Evolutionary conservation across 2,113 vertebrate species (phyloP).

Genomic region (Genyomyrus donnyi): DNA sequence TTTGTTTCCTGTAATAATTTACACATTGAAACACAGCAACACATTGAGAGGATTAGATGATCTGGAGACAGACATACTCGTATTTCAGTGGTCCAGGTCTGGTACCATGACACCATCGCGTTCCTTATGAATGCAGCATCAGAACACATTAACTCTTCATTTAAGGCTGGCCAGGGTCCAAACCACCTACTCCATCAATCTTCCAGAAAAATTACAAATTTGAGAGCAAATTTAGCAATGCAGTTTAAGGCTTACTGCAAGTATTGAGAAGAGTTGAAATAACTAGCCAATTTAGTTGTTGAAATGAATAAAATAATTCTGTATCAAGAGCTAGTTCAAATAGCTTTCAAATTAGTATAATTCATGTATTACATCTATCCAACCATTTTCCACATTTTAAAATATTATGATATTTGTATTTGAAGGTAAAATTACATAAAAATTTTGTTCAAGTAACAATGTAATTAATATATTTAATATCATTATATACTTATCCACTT

Average conservation of each 20-base stretch:
- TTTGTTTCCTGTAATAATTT: not conserved
- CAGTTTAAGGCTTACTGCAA: slow-evolving; percentile 64
- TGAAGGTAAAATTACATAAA: not conserved
- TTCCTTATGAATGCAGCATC: slow-evolving; percentile 51
- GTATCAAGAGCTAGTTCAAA: slow-evolving; percentile 17
- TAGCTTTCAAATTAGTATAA: slow-evolving; percentile 15
- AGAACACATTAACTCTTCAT: slow-evolving; percentile 61
- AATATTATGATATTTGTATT: not conserved
- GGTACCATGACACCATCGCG: slow-evolving; percentile 44
- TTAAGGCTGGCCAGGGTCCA: slow-evolving; percentile 59
- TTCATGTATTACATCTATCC: not conserved
- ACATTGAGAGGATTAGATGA: slow-evolving; percentile 35
- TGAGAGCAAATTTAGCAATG: slow-evolving; percentile 67
- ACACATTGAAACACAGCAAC: not conserved
- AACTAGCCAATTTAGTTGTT: slow-evolving; percentile 55
- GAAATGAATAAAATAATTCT: slow-evolving; percentile 52
- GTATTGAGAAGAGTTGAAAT: slow-evolving; percentile 49
- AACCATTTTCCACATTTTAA: not conserved
- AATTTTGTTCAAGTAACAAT: not conserved
- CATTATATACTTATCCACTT: not conserved
- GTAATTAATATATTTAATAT: not conserved
- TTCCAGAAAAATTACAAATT: slow-evolving; percentile 70
- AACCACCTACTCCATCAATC: slow-evolving; percentile 63
- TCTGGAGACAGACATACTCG: slow-evolving; percentile 37
- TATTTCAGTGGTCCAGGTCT: slow-evolving; percentile 56